These are phyloP conservation scores for Mastomys coucha DNA, from an alignment of 2,113 vertebrate species.

Conservation along the genomic window DNA sequence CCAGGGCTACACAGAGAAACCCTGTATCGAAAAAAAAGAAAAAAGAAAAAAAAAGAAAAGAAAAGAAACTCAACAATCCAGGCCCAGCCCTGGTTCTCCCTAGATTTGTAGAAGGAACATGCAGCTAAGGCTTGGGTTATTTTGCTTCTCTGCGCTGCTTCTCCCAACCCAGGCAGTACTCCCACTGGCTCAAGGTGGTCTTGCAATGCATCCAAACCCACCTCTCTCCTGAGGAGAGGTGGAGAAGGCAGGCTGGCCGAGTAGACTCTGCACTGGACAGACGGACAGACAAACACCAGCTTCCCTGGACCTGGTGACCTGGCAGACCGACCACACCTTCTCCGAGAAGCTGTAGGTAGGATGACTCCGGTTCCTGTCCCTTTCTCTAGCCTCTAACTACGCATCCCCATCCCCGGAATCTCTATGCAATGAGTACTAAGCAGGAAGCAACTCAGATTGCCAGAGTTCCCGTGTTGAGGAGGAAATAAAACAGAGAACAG, in stretches of 20 bases:
- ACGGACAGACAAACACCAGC: background rate
- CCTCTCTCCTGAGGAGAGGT: background rate
- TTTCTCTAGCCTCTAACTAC: background rate
- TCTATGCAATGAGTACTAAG: background rate
- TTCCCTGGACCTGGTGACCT: background rate
- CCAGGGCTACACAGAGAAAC: no score
- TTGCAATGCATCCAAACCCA: background rate
- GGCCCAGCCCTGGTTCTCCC: background rate
- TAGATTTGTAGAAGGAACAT: rapidly evolving
- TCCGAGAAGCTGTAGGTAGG: background rate
- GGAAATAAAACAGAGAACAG: background rate
- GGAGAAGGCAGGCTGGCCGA: background rate
- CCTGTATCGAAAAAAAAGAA: no score
- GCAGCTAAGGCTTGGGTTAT: background rate
- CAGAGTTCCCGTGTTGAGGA: background rate
- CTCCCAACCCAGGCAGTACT: no score
- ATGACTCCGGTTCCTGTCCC: background rate
- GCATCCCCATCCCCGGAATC: background rate
- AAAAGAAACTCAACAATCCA: background rate
- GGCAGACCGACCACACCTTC: background rate
- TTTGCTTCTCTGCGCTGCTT: background rate
- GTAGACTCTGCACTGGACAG: background rate
- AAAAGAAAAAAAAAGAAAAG: no score
- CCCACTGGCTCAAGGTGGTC: background rate
- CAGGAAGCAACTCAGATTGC: background rate